Conservation (phyloP, 2,888 invertebrate species). For the Dicranocentrus wangi region DNA sequence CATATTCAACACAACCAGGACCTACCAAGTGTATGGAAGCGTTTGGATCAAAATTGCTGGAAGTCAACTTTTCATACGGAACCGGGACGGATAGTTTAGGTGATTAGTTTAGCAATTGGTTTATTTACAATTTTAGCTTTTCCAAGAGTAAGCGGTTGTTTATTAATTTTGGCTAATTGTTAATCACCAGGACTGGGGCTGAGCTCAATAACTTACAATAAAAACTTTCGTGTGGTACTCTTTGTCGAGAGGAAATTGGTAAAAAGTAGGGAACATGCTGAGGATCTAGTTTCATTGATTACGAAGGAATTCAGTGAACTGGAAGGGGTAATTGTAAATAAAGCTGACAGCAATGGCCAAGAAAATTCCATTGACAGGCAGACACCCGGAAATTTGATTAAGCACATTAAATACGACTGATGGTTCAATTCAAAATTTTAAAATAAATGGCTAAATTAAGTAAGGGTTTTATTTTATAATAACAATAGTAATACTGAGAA, state of each 20-base stretch:
- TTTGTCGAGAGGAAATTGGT: conserved; percentile 47
- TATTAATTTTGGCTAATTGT: too few species aligned
- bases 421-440: too few species aligned
- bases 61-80: conserved; percentile 46
- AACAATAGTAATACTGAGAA: too few species aligned
- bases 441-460: too few species aligned
- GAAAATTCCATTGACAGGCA: too few species aligned
- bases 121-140: background rate
- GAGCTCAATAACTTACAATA: conserved; percentile 39
- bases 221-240: conserved; percentile 29
- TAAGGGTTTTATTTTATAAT: too few species aligned
- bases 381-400: too few species aligned
- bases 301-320: conserved; percentile 43
- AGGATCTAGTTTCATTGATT: conserved; percentile 30
- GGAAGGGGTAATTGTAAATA: too few species aligned
- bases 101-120: conserved; percentile 11
- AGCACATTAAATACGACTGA: too few species aligned
- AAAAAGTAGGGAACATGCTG: background rate
- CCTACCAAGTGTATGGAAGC: conserved; percentile 20
- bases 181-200: conserved; percentile 45
- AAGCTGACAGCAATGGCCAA: too few species aligned
- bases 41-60: conserved; percentile 26
- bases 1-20: conserved; percentile 57
- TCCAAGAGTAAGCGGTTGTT: too few species aligned
- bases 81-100: conserved; percentile 20